Conservation (phyloP, 2,888 invertebrate species). For the Cremastobaeus sp. region DNA sequence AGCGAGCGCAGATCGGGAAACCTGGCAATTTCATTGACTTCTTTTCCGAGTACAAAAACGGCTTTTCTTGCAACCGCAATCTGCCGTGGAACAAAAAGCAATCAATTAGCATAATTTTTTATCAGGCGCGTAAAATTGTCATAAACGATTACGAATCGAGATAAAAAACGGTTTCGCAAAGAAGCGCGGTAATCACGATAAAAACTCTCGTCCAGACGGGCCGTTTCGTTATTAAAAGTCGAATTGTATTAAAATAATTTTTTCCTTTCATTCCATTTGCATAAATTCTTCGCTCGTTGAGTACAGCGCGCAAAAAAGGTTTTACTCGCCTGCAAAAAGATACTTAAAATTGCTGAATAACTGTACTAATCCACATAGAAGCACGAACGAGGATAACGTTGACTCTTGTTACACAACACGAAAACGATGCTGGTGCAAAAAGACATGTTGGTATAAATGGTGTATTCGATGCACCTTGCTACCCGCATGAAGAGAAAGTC, state of each 20-base stretch:
- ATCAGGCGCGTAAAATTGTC: too few species aligned
- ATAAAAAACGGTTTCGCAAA: too few species aligned
- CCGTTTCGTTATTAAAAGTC: too few species aligned
- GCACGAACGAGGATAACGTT: conserved; percentile 59
- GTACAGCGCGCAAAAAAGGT: conserved; percentile 11
- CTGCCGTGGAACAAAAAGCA: too few species aligned
- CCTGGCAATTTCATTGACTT: too few species aligned
- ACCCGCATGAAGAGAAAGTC: conserved; percentile 66
- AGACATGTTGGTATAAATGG: conserved; percentile 27
- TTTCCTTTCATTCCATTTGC: background rate
- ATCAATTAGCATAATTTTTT: background rate
- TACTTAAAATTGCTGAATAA: conserved; percentile 23
- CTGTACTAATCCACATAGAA: conserved; percentile 43
- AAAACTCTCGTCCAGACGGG: too few species aligned
- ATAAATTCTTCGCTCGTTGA: background rate
- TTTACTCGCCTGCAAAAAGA: conserved; percentile 16
- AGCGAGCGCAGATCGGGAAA: too few species aligned
- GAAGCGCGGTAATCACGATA: too few species aligned
- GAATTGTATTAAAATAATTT: too few species aligned
- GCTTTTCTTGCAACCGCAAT: background rate
- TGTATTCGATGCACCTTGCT: conserved; percentile 64
- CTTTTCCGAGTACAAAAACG: too few species aligned
- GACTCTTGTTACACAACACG: conserved; percentile 58
- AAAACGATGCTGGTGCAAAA: conserved; percentile 32
- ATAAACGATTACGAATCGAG: too few species aligned